phyloP scores from a whole-genome alignment of 1,140 invertebrate species.

The Drosophila sechellia region DNA sequence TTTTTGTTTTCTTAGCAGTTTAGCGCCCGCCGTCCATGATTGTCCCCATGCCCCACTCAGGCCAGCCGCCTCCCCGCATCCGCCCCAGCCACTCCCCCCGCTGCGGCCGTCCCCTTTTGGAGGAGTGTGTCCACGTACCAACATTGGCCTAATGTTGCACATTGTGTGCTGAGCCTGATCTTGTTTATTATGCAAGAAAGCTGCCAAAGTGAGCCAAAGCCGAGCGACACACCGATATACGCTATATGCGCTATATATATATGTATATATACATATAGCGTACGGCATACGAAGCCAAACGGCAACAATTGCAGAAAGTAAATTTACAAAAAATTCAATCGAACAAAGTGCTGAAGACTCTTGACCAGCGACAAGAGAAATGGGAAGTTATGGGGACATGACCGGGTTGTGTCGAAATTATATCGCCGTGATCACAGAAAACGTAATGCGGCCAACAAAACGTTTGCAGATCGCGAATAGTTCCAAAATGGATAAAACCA shows the following conservation, averaged over 20 bases:
- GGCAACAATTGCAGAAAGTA: conserved; percentile 53
- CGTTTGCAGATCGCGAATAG: background rate
- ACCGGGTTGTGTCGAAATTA: background rate
- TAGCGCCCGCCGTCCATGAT: conserved; percentile 64
- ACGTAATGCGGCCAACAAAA: background rate
- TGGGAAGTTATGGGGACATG: conserved; percentile 12
- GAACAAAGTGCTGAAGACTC: conserved; percentile 29
- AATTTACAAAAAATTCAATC: conserved; percentile 35
- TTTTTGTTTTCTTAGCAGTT: conserved; percentile 67
- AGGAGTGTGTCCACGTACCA: conserved; percentile 67
- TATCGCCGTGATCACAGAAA: conserved; percentile 5
- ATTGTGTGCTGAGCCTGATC: conserved; percentile 75
- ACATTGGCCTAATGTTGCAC: conserved; percentile 80
- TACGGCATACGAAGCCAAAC: conserved; percentile 14
- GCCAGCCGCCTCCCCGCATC: background rate
- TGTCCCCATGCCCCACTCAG: conserved; percentile 55
- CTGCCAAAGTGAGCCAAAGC: conserved; percentile 69
- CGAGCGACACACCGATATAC: conserved; percentile 21
- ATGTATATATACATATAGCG: too few species aligned
- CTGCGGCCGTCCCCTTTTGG: background rate
- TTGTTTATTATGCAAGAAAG: conserved; percentile 83
- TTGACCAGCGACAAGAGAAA: conserved; percentile 24
- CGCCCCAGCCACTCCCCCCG: background rate
- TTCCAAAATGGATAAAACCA: background rate
- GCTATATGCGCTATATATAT: background rate